Evolutionary conservation across 2,113 vertebrate genomes (phyloP).

Genomic region (Scomber japonicus): DNA sequence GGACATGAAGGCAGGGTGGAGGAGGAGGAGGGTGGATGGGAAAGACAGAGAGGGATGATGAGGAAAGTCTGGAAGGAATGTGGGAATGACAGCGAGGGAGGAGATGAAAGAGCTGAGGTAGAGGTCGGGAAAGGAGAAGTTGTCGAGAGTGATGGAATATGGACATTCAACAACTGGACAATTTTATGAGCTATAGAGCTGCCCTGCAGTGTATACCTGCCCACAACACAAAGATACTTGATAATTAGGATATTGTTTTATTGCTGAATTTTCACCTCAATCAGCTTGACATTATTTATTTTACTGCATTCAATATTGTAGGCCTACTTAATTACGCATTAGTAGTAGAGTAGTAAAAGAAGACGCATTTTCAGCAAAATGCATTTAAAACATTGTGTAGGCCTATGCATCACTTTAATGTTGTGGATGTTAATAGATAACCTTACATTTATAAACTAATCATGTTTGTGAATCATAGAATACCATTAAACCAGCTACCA

Average conservation of each 20-base stretch:
- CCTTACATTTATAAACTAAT: too few species aligned
- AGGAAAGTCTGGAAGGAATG: conserved; percentile 2
- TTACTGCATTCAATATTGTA: too few species aligned
- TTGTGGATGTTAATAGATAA: too few species aligned
- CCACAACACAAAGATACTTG: neutral
- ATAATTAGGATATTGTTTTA: neutral
- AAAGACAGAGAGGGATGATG: conserved; percentile 8
- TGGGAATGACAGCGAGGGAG: conserved; percentile 6
- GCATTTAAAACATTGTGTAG: too few species aligned
- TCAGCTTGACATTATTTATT: neutral
- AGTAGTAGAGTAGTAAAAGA: too few species aligned
- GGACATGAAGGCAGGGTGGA: conserved; percentile 21
- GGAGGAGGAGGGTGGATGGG: conserved; percentile 15
- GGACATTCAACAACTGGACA: too few species aligned
- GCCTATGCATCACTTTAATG: too few species aligned
- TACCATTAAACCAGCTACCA: too few species aligned
- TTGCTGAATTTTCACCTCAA: neutral
- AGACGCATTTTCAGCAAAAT: too few species aligned
- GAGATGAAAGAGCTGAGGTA: neutral
- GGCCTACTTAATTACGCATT: too few species aligned
- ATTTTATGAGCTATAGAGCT: neutral
- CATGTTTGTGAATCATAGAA: too few species aligned
- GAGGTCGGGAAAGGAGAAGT: neutral
- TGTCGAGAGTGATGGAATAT: too few species aligned
- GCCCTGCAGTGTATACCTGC: neutral